These are phyloP conservation scores for Pinna nobilis DNA, from an alignment of 1,140 invertebrate species.

Conservation along the genomic window DNA sequence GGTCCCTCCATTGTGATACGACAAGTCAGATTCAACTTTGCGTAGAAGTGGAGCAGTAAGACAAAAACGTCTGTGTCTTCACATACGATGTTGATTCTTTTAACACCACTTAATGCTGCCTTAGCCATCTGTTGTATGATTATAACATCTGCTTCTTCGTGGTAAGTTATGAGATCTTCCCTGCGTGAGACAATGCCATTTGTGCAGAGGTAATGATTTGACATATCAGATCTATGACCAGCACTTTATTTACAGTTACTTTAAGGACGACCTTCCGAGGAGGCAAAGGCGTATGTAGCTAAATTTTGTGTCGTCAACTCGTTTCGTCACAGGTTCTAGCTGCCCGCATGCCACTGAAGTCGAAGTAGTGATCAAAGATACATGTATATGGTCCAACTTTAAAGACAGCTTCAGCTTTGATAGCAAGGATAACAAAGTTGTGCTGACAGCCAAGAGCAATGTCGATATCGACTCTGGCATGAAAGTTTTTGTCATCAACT, in stretches of 20 bases:
- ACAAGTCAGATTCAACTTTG: background rate
- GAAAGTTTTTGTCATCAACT: background rate
- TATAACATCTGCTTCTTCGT: background rate
- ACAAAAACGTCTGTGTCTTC: background rate
- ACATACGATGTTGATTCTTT: background rate
- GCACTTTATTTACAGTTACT: background rate
- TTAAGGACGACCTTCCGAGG: background rate
- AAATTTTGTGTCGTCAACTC: too few species aligned
- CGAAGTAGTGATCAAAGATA: too few species aligned
- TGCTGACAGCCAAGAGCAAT: background rate
- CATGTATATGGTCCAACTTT: constrained; percentile 5
- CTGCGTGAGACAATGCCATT: background rate
- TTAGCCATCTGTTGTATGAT: background rate
- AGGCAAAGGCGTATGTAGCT: background rate
- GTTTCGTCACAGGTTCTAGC: too few species aligned
- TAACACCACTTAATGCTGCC: background rate
- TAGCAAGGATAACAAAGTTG: background rate
- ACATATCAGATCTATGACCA: background rate
- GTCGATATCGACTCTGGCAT: background rate
- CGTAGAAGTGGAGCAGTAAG: background rate
- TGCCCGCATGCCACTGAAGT: too few species aligned
- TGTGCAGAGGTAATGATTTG: background rate
- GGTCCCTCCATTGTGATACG: background rate
- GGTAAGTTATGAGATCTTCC: background rate
- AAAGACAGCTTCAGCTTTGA: background rate